Evolutionary conservation across 2,797 vertebrate species (phyloP).

Genomic region (Meriones psammophilus): DNA sequence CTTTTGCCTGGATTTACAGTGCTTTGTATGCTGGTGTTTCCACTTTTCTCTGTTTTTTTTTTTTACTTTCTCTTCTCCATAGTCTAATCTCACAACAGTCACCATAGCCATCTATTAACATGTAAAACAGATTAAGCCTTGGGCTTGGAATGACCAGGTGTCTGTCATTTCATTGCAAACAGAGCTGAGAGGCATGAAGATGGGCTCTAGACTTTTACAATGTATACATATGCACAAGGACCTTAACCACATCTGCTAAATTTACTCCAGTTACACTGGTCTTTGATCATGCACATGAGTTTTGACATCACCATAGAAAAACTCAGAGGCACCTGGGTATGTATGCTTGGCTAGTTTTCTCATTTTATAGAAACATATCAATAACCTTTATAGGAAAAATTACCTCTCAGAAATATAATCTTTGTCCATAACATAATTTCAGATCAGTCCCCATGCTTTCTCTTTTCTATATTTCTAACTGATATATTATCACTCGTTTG

Average conservation of each 20-base stretch:
- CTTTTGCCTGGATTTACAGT: not conserved
- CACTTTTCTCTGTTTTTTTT: not conserved
- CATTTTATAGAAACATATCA: not conserved
- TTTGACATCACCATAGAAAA: not conserved
- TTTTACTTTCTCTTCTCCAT: not conserved
- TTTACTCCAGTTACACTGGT: not conserved
- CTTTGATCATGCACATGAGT: not conserved
- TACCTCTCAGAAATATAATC: not conserved
- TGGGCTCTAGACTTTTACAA: not conserved
- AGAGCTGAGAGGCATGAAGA: not conserved
- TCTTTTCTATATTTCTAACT: not conserved
- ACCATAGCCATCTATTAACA: not conserved
- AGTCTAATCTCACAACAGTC: not conserved
- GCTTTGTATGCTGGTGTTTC: not conserved
- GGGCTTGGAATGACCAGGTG: not conserved
- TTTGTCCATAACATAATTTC: not conserved
- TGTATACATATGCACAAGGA: not conserved
- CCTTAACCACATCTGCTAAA: not conserved
- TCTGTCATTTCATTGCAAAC: not conserved
- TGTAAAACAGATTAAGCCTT: not conserved
- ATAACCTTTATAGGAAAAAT: not conserved
- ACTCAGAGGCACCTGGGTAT: not conserved
- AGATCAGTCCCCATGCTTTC: not conserved
- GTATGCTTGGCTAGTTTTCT: not conserved
- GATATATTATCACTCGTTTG: not conserved